Conservation (phyloP, 2,888 invertebrate genomes). For the Sinhomidia bicolor region DNA sequence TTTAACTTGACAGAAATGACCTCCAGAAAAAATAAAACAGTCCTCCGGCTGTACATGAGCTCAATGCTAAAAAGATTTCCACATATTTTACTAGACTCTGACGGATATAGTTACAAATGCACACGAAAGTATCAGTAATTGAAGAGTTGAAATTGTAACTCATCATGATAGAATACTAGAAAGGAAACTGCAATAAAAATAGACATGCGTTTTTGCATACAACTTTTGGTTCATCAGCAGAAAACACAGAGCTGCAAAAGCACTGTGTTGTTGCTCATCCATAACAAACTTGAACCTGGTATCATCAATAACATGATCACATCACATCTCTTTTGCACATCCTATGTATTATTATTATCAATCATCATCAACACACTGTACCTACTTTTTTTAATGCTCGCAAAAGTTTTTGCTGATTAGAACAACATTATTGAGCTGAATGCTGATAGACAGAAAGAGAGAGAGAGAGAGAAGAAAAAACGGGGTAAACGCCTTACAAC, state of each 20-base stretch:
- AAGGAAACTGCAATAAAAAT: not conserved
- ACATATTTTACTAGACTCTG: not conserved
- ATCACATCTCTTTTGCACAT: not conserved
- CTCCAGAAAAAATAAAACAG: constrained; percentile 40
- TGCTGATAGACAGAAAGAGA: not conserved
- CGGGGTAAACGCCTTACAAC: constrained; percentile 56
- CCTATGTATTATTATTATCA: not conserved
- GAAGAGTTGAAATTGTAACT: not conserved
- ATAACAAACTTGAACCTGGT: constrained; percentile 37
- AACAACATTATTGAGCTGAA: constrained; percentile 13
- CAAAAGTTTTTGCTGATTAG: constrained; percentile 4
- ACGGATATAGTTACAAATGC: not conserved
- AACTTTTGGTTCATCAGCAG: not conserved
- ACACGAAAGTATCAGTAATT: not conserved
- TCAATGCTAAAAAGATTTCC: too few relatives aligned
- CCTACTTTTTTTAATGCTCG: constrained; percentile 36
- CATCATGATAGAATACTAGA: not conserved
- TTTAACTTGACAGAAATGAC: constrained; percentile 21
- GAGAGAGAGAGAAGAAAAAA: too few relatives aligned
- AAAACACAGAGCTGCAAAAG: not conserved
- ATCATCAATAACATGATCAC: constrained; percentile 2
- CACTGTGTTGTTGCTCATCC: constrained; percentile 5
- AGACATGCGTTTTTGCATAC: not conserved
- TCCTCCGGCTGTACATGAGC: too few relatives aligned
- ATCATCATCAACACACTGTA: not conserved